A percentile compares a stretch with the other conserved stretches of the same genome.
Conservation (phyloP, 2,113 vertebrate genomes). For the Gobiocypris rarus region DNA sequence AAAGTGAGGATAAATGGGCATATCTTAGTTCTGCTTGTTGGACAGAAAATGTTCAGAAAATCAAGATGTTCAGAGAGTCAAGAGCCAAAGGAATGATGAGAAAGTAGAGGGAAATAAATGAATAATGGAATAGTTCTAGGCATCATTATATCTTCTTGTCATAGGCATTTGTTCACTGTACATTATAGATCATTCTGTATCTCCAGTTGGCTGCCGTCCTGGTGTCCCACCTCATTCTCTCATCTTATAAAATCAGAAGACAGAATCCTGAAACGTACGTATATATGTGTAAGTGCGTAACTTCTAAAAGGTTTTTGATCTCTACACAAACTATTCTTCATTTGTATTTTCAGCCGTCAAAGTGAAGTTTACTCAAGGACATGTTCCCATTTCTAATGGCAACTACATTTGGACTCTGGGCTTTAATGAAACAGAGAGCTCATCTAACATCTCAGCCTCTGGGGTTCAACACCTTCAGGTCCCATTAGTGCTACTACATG, state of each 20-base stretch:
- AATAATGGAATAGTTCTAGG: not conserved
- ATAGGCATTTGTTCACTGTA: constrained; percentile 30
- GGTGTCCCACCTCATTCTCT: constrained; percentile 88
- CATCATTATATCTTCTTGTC: not conserved
- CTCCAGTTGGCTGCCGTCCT: constrained; percentile 89
- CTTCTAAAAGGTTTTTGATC: not conserved
- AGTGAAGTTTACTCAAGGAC: constrained; percentile 79
- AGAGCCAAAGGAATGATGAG: not conserved
- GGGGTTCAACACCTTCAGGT: constrained; percentile 65
- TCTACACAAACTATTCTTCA: not conserved
- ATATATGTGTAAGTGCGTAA: not conserved
- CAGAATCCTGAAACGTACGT: constrained; percentile 91
- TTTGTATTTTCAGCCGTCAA: constrained; percentile 76
- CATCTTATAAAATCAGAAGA: constrained; percentile 91
- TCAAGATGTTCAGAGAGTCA: no score
- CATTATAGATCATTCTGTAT: constrained; percentile 84
- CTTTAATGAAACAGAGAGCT: constrained; percentile 71
- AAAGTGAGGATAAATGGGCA: not conserved
- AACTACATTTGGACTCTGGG: constrained; percentile 92
- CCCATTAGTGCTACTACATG: constrained; percentile 90
- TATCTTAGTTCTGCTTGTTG: not conserved
- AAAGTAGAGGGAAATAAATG: not conserved
- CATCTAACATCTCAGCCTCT: constrained; percentile 14
- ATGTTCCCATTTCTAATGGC: constrained; percentile 80
- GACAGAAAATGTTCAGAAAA: not conserved